A percentile compares a stretch with the other conserved stretches of the same genome.
Evolutionary conservation across 2,113 vertebrate species (phyloP).

Genomic region (Vicugna pacos): DNA sequence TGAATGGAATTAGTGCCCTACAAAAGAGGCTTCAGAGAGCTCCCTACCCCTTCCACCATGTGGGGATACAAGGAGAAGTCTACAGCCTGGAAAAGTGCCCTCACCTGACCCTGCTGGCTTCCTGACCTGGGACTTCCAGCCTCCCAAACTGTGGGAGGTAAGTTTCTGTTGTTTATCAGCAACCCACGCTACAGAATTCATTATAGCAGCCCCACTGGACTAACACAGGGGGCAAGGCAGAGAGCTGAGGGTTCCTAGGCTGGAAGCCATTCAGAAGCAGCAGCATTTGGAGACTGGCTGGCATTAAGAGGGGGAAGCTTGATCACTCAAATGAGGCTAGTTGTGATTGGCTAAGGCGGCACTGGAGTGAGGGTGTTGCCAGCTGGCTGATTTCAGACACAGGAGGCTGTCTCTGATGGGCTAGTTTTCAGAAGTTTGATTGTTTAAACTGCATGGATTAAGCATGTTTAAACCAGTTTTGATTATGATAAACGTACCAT

Average conservation of each 20-base stretch:
- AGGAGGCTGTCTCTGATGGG: not conserved
- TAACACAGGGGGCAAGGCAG: not conserved
- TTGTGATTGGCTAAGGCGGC: not conserved
- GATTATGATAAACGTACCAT: no score
- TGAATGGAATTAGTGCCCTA: not conserved
- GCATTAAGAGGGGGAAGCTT: not conserved
- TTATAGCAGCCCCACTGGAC: not conserved
- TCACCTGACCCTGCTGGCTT: not conserved
- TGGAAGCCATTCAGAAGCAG: not conserved
- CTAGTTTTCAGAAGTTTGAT: not conserved
- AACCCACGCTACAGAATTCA: no score
- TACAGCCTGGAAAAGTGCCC: not conserved
- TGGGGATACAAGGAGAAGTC: not conserved
- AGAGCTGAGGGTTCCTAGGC: not conserved
- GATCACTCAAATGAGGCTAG: not conserved
- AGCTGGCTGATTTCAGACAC: not conserved
- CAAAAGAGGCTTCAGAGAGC: not conserved
- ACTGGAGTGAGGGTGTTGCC: not conserved
- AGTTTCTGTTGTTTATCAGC: not conserved
- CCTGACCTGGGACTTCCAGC: not conserved
- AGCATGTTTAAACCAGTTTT: not conserved
- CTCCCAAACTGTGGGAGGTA: not conserved
- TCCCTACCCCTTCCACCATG: not conserved
- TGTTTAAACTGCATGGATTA: not conserved
- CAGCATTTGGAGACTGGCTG: not conserved